Evolutionary conservation across 2,113 vertebrate genomes (phyloP).

Genomic region (Myotis lucifugus): DNA sequence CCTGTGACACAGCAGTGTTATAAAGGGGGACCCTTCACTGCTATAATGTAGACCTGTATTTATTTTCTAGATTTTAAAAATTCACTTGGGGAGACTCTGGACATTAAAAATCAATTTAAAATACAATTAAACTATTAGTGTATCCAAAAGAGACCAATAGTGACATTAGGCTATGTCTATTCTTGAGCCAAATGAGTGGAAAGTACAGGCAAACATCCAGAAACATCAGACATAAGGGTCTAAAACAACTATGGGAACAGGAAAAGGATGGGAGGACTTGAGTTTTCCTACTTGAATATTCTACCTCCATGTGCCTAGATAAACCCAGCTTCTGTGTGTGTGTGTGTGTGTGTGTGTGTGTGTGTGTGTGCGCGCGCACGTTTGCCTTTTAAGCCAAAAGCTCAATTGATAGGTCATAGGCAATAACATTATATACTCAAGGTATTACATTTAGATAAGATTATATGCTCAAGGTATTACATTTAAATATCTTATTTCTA

Average conservation of each 20-base stretch:
- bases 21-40: slow-evolving; percentile 55
- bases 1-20: slow-evolving; percentile 46
- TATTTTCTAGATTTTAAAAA: slow-evolving; percentile 75
- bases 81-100: slow-evolving; percentile 64
- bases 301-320: not conserved
- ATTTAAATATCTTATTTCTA: slow-evolving; percentile 76
- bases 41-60: slow-evolving; percentile 72
- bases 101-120: slow-evolving; percentile 79
- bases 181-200: slow-evolving; percentile 71
- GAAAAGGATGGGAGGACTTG: not conserved
- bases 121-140: slow-evolving; percentile 77
- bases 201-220: slow-evolving; percentile 66
- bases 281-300: not conserved
- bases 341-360: not conserved
- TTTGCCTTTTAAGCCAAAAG: not conserved
- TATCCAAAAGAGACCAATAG: slow-evolving; percentile 73
- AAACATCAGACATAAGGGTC: slow-evolving; percentile 55
- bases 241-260: slow-evolving; percentile 42
- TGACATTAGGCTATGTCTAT: slow-evolving; percentile 66
- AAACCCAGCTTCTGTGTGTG: not conserved
- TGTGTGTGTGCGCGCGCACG: not conserved
- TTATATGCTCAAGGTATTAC: slow-evolving; percentile 26
- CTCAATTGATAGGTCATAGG: not conserved
- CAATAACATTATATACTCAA: not conserved
- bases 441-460: no score